Base-by-base conservation (phyloP, 92 coral and sea anemone genomes). In the Epizoanthus stellaris region DNA sequence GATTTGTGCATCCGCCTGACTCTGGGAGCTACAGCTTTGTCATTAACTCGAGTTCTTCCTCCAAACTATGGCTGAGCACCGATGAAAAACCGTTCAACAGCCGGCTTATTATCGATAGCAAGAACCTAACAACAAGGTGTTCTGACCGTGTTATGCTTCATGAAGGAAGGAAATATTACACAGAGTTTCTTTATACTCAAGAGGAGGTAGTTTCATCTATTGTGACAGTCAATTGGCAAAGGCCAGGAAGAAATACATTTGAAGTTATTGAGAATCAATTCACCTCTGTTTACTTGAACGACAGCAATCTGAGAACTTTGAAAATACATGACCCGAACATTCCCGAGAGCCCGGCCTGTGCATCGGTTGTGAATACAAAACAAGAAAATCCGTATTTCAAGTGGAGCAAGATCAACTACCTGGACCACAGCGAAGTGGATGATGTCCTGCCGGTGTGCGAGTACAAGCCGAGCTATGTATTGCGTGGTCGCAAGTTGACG, bases 41-140 rank as follows among this genome's bases (percentile, higher is more conserved):
- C 66, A 14, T 61, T 61, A 20, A 61, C 7, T 17, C 25, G 20
- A 17, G 20, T 17, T 61, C 23, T 3, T 61, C 66, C 25, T 17
- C 66, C 66, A 61, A 61, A 61, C 66, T 61, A 11, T 61, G 66
- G 66, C 66, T 61, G 17, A 61, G 66, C 66, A 61, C n/a, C 0
- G 25, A 20, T n/a, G 66, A 17, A 2, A 61, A 17, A 4, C 66
- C 66, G 14, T 17, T 11, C 4, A 20, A 17, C 25, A 61, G 21
- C 20, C 66, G 66, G 66, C 66, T 61, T 61, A 17, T 61, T 61
- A 20, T 61, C n/a, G 25, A 20, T 20, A 20, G 25, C 21, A 61
- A 17, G 25, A 17, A 17, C 21, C 2, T 4, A 1, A 61, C 21
- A 17, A 14, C 20, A 61, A 61, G 25, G 25, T 17, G n/a, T 14